Evolutionary conservation across 2,113 vertebrate species (phyloP).

Genomic region (Turdus rufiventris): DNA sequence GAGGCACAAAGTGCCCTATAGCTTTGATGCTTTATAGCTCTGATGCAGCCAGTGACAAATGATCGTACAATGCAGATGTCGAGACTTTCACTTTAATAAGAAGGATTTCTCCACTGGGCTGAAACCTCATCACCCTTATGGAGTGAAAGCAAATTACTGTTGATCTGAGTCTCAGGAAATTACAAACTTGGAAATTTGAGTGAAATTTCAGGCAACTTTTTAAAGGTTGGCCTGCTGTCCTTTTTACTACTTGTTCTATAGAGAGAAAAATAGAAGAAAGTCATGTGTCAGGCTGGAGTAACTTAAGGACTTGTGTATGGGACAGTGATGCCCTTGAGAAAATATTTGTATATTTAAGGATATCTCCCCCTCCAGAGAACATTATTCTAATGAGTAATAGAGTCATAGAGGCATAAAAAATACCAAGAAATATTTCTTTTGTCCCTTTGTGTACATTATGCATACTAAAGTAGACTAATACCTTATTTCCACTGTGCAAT

Average conservation of each 20-base stretch:
- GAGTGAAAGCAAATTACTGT: neutral
- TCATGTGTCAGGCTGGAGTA: neutral
- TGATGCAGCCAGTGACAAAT: neutral
- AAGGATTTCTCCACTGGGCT: neutral
- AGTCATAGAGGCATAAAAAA: neutral
- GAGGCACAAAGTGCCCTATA: neutral
- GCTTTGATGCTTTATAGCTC: neutral
- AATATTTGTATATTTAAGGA: neutral
- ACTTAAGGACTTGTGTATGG: neutral
- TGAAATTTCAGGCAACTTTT: neutral
- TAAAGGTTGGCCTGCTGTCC: neutral
- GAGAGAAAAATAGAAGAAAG: neutral
- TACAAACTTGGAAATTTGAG: neutral
- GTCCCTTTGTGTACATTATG: neutral
- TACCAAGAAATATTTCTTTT: neutral
- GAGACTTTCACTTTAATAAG: neutral
- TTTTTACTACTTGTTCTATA: neutral
- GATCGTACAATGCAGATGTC: neutral
- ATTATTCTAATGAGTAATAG: neutral
- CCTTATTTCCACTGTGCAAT: neutral
- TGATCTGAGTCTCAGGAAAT: neutral
- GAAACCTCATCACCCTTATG: neutral
- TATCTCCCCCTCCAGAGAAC: neutral
- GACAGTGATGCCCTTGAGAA: neutral
- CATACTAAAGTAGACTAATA: neutral